Base-by-base conservation (phyloP, 2,888 invertebrate genomes). In the Xestia ashworthii region DNA sequence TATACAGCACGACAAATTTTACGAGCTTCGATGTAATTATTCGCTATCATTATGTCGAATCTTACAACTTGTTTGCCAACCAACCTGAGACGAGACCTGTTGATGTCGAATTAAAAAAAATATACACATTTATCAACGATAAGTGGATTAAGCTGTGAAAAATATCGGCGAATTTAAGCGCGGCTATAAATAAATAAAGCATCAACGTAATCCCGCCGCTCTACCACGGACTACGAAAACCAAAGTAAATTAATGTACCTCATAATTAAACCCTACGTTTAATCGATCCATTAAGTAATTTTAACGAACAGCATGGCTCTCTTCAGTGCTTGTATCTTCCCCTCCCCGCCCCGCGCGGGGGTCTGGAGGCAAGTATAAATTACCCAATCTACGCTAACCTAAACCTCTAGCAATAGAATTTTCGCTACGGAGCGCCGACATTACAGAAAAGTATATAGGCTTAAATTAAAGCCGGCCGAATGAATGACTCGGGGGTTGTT, bases 351-450 rank as follows among this genome's bases (percentile, higher is more conserved):
- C 87, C 87, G 83, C 84, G 87, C 91, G 85, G 90, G 93, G 91
- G 91, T 92, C 89, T 91, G 93, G 93, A 93, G 95, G 95, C 95
- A 93, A 96, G 94, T 96, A 96, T 96, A 96, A 96, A 96, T 96
- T 96, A 95, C 96, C 95, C 95, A 96, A 96, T 96, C 96, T 95
- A 94, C 95, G 94, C 91, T 95, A 94, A 95, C 95, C 95, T 93
- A 94, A 95, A 94, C 94, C 95, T 95, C 93, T 92, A 92, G 94
- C 95, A 94, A 95, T 95, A 94, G 93, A 95, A 95, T 94, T 95
- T 95, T 94, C 94, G 92, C 91, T 92, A 92, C 93, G 92, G 91
- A 93, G 93, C 93, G 92, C 92, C 93, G 91, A 93, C 92, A 91
- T 93, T 93, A 94, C 92, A 93, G 91, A 94, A 95, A 95, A 95